These are phyloP conservation scores for Epirrhoe alternata DNA, from an alignment of 2,888 invertebrate species.

Conservation along the genomic window DNA sequence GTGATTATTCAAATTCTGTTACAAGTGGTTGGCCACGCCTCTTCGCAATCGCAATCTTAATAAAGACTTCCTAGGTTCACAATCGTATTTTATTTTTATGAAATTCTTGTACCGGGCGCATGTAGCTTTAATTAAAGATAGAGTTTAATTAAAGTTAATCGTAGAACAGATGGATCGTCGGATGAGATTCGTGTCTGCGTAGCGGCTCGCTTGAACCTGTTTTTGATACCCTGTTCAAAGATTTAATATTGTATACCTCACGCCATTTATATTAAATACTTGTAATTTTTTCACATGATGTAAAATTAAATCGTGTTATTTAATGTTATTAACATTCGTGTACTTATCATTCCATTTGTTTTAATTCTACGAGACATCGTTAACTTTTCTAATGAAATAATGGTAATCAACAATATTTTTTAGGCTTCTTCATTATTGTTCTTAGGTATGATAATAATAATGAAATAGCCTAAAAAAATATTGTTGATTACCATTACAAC, in stretches of 20 bases:
- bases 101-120: slow-evolving; percentile 58
- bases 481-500: no score
- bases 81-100: slow-evolving; percentile 74
- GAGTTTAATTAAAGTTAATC: slow-evolving; percentile 80
- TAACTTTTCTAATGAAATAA: neutral
- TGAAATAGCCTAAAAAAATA: no score
- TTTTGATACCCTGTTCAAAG: slow-evolving; percentile 31
- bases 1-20: slow-evolving; percentile 79
- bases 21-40: slow-evolving; percentile 75
- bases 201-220: slow-evolving; percentile 37
- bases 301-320: neutral
- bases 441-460: no score
- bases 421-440: no score
- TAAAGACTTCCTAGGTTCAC: slow-evolving; percentile 82
- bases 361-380: neutral
- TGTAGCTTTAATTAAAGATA: slow-evolving; percentile 78
- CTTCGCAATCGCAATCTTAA: slow-evolving; percentile 82
- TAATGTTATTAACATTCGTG: neutral
- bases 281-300: neutral
- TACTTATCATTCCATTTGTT: neutral
- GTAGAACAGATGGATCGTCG: slow-evolving; percentile 62
- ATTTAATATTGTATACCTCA: neutral
- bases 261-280: neutral
- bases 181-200: slow-evolving; percentile 57
- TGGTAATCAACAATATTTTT: neutral